These are phyloP conservation scores for Lasioglossum morio DNA, from an alignment of 2,888 invertebrate species.

Conservation along the genomic window DNA sequence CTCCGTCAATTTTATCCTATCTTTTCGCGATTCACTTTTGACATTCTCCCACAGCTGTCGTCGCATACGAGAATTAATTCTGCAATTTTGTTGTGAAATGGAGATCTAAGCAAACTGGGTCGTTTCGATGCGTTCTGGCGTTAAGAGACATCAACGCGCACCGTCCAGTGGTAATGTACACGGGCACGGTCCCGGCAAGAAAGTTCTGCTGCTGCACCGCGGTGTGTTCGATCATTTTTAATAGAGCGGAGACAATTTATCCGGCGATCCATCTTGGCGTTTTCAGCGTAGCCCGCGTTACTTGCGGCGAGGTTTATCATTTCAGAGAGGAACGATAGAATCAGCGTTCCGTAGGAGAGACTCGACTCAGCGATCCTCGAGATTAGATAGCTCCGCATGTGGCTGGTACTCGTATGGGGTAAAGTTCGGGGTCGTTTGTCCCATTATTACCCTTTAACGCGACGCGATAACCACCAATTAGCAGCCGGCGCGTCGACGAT, in stretches of 20 bases:
- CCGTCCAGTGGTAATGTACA: neutral
- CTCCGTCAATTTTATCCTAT: neutral
- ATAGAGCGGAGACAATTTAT: conserved; percentile 12
- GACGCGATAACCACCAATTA: conserved; percentile 33
- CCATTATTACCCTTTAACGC: conserved; percentile 4
- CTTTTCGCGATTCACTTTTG: neutral
- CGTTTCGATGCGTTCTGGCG: neutral
- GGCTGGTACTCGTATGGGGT: conserved; percentile 18
- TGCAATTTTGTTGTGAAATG: neutral
- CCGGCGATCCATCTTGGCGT: conserved; percentile 5
- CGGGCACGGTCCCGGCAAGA: neutral
- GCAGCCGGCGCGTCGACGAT: neutral
- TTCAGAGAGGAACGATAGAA: conserved; percentile 23
- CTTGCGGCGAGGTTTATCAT: conserved; percentile 4
- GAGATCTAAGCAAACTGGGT: neutral
- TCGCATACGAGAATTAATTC: neutral
- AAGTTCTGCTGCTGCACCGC: neutral
- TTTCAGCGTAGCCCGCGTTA: conserved; percentile 7
- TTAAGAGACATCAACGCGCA: neutral
- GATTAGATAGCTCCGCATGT: conserved; percentile 54
- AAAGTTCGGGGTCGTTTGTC: conserved; percentile 31
- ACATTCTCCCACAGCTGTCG: too few relatives aligned
- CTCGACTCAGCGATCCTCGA: conserved; percentile 44
- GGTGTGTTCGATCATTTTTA: conserved; percentile 1
- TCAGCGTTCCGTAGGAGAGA: neutral